Evolutionary conservation across 2,888 invertebrate species (phyloP), one percentile per base, ranked within the genome.

Genomic region (Mellilla xanthometata): DNA sequence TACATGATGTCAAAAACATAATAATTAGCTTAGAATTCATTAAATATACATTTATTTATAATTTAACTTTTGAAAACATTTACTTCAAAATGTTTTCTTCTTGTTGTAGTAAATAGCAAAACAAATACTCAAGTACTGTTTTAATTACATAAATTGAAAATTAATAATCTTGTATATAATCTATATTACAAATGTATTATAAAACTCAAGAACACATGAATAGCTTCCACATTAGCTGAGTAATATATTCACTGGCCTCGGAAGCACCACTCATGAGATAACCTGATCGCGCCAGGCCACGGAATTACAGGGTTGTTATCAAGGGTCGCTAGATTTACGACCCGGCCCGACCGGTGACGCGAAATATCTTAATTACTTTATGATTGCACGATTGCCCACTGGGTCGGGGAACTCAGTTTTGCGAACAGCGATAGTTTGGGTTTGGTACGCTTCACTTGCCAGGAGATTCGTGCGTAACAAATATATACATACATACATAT

Each of bases 361-460:
- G 65, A 66, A 71, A 76, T 75, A 75, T 70, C 78, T 74, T 77
- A 79, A 78, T 78, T 76, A 72, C 72, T 75, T 68, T 70, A 76
- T 59, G 59, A 70, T 67, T 64, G 60, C 40, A 53, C 43, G 54
- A 58, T 62, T 64, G 61, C 56, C 49, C 54, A 48, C 54, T 54
- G 52, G 52, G 47, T 62, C 51, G 52, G 54, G 41, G 32, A 48
- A 46, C 48, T 52, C 45, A 47, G 49, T 46, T 48, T 52, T 52
- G 47, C 38, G 50, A 39, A n/a, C n/a, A n/a, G 54, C 34, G 33
- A 39, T 24, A 24, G 24, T 24, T 52, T 53, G 15, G 50, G 33
- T 22, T 40, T 36, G 36, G 12, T 39, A 33, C 13, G 44, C 28
- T 30, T 50, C 29, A 36, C 32, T 38, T 4, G 32, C 22, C 28